phyloP scores from a whole-genome alignment of 2,797 vertebrate genomes.

The Heteromormyrus szaboi region DNA sequence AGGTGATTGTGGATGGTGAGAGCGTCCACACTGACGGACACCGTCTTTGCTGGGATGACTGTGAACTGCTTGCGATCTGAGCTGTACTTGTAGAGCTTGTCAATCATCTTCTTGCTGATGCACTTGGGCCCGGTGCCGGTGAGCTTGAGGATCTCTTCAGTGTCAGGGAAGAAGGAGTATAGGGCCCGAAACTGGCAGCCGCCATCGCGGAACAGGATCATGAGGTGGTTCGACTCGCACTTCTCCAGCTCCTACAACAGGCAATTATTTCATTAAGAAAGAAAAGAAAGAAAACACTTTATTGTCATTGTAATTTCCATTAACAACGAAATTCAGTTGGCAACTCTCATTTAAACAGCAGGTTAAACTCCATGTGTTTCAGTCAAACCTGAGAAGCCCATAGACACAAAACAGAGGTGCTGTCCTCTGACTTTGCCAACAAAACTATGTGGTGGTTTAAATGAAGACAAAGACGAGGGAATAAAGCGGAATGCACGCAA shows the following conservation, averaged over 20 bases:
- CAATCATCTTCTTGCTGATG: conserved; percentile 97
- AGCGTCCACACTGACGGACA: conserved; percentile 78
- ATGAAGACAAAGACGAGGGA: background rate
- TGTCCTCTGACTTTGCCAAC: background rate
- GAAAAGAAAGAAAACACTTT: too few relatives aligned
- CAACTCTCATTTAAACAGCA: too few relatives aligned
- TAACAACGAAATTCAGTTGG: too few relatives aligned
- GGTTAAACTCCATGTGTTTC: background rate
- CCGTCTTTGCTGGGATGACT: conserved; percentile 77
- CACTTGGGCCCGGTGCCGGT: conserved; percentile 88
- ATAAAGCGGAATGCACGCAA: conserved; percentile 31
- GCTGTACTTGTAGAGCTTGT: conserved; percentile 82
- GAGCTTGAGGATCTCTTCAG: conserved; percentile 87
- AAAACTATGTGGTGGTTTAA: background rate
- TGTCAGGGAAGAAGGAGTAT: conserved; percentile 89
- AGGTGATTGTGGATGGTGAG: conserved; percentile 78
- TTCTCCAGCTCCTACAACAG: conserved; percentile 80
- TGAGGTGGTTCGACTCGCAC: conserved; percentile 92
- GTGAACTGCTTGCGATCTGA: conserved; percentile 82
- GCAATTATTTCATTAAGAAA: background rate
- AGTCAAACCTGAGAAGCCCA: background rate
- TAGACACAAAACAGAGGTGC: background rate
- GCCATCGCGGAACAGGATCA: conserved; percentile 91
- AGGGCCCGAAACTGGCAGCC: conserved; percentile 94
- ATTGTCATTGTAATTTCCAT: too few relatives aligned